phyloP scores from a whole-genome alignment of 2,113 vertebrate species.

The Aldabrachelys gigantea region DNA sequence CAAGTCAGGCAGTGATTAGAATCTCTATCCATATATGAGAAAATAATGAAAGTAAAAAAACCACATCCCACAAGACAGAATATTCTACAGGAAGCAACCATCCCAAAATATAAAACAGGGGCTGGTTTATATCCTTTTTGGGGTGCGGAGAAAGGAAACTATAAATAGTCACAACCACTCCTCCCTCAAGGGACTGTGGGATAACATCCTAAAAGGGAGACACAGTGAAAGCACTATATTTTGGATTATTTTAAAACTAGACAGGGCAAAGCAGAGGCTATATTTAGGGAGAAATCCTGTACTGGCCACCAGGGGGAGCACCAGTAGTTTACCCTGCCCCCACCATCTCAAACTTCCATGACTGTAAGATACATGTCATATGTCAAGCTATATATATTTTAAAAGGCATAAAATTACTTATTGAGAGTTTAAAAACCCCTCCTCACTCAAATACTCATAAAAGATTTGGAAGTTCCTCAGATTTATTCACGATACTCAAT shows the following conservation, averaged over 20 bases:
- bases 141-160: neutral
- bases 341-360: neutral
- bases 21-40: neutral
- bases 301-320: neutral
- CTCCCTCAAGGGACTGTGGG: neutral
- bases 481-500: neutral
- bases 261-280: neutral
- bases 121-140: neutral
- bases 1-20: neutral
- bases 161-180: neutral
- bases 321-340: neutral
- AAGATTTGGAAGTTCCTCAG: neutral
- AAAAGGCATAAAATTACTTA: neutral
- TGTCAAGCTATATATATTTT: neutral
- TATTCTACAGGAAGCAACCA: neutral
- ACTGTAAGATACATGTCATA: neutral
- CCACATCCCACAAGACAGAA: neutral
- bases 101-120: neutral
- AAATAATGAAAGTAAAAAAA: neutral
- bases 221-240: neutral
- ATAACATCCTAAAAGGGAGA: neutral
- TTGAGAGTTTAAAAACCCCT: neutral
- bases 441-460: neutral
- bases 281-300: neutral
- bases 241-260: neutral